phyloP scores from a whole-genome alignment of 2,113 vertebrate species.

The Rhinolophus sinicus region DNA sequence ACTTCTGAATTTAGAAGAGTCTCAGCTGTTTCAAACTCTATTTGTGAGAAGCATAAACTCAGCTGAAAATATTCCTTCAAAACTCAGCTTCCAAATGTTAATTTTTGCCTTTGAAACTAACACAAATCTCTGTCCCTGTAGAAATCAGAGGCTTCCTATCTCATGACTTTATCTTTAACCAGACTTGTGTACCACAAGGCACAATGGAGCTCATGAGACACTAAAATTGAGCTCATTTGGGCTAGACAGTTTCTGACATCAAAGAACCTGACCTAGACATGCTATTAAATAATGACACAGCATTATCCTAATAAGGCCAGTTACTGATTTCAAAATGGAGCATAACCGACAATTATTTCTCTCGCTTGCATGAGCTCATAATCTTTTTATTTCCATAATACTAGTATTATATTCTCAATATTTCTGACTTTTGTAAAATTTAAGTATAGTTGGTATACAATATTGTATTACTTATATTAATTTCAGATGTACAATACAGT shows the following conservation, averaged over 20 bases:
- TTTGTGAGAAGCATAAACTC: slow-evolving; percentile 36
- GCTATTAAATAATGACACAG: not conserved
- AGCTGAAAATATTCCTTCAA: slow-evolving; percentile 27
- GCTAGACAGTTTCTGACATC: not conserved
- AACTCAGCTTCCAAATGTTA: slow-evolving; percentile 16
- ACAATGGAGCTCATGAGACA: not conserved
- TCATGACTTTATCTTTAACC: not conserved
- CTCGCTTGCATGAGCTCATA: not conserved
- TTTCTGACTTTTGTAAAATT: not conserved
- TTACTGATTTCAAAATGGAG: slow-evolving; percentile 12
- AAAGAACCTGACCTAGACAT: not conserved
- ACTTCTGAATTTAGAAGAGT: slow-evolving; percentile 98
- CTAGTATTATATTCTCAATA: not conserved
- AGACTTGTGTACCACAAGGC: not conserved
- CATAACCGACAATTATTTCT: not conserved
- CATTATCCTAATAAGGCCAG: not conserved
- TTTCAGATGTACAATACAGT: not conserved
- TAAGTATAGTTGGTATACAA: not conserved
- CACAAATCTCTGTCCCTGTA: not conserved
- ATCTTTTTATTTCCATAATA: not conserved
- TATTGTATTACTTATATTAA: not conserved
- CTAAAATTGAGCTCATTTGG: not conserved
- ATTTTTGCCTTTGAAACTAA: not conserved
- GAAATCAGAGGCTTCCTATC: not conserved
- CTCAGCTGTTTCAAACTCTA: slow-evolving; percentile 97